phyloP scores from a whole-genome alignment of 2,797 vertebrate genomes.

The Periparus ater region DNA sequence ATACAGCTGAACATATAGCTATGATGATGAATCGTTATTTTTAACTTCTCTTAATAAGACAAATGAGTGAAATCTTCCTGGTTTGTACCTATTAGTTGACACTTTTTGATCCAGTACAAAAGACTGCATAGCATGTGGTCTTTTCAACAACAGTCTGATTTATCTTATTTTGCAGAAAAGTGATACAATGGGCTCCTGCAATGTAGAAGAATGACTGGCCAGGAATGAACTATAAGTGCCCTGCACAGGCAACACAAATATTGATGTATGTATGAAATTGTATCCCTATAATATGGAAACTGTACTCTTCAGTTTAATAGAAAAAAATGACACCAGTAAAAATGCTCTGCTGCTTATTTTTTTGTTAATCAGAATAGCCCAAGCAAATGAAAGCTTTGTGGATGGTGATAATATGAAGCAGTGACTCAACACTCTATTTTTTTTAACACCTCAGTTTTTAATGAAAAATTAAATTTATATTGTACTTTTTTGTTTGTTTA shows the following conservation, averaged over 20 bases:
- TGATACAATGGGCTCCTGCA: neutral
- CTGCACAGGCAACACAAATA: neutral
- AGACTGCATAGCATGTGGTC: neutral
- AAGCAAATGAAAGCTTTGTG: neutral
- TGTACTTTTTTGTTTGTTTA: no score
- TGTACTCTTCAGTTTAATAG: neutral
- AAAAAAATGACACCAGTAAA: neutral
- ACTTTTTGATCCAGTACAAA: slow-evolving; percentile 39
- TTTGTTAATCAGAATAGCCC: neutral
- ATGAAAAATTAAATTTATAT: neutral
- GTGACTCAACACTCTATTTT: neutral
- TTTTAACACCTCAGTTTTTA: neutral
- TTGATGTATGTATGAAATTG: neutral
- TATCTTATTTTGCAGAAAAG: neutral
- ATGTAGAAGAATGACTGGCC: neutral
- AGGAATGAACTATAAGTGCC: neutral
- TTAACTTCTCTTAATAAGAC: slow-evolving; percentile 44
- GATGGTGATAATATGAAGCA: neutral
- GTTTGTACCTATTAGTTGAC: slow-evolving; percentile 31
- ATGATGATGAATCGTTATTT: slow-evolving; percentile 48
- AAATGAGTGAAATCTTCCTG: slow-evolving; percentile 34
- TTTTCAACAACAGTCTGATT: neutral
- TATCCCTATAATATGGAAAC: neutral
- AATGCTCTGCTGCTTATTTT: neutral
- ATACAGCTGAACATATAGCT: slow-evolving; percentile 12